Base-by-base conservation (phyloP, 2,113 vertebrate species). In the Eublepharis macularius region DNA sequence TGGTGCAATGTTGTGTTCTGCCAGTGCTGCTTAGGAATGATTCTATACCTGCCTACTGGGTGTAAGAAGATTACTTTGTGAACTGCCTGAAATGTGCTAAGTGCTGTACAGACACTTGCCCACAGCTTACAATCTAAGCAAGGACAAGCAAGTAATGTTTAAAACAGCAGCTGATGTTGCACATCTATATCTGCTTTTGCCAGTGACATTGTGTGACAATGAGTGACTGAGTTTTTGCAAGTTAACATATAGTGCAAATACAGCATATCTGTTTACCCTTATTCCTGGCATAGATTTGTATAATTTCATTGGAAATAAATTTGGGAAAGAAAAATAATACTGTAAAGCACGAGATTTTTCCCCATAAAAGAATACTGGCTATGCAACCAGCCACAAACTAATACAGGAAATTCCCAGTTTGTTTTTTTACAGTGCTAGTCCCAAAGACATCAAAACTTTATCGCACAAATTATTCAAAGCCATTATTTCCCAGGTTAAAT, bases 281-380 rank as follows among this genome's bases (percentile, higher is more conserved):
- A n/a, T 41, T 84, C 88, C 68, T 86, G 36, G 43, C 45, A 39
- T n/a, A 49, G 68, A 2, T 26, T 83, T 13, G 43, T 0, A 0
- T 34, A 79, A 81, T 75, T 57, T 57, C 1, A 6, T 24, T 69
- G 39, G 82, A 93, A 57, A 47, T 8, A 94, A 47, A 80, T 34
- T 84, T 81, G 72, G 45, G 72, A 19, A 26, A 84, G 84, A 10
- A 10, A 10, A 10, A 47, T 6, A 47, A 47, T 6, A 47, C 5
- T 6, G 45, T 10, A 47, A 49, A 19, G 88, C 74, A 39, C 49
- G 14, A 73, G 82, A 81, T 84, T 14, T n/a, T 43, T 54, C 45
- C 45, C 19, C 0, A 0, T 0, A 0, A 57, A 77, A 34, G 51
- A 29, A 10, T 41, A 47, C 5, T 47, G 76, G 75, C 19, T 80